Conservation (phyloP, 2,797 vertebrate species). For the Sphaeramia orbicularis region DNA sequence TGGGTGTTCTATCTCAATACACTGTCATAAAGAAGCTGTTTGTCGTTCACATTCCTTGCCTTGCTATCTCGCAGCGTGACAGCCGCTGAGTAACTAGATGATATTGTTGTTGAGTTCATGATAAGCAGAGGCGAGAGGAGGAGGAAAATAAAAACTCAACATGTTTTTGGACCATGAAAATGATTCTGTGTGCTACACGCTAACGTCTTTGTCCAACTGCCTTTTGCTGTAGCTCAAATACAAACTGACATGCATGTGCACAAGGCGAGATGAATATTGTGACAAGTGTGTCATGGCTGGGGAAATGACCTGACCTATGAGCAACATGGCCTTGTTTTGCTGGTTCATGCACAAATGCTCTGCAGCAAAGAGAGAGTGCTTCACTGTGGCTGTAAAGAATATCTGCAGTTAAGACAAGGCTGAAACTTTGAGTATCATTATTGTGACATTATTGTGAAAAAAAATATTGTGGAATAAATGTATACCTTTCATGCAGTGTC, state of each 20-base stretch:
- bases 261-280: conserved; percentile 42
- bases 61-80: conserved; percentile 51
- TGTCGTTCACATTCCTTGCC: conserved; percentile 34
- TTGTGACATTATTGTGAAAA: too few relatives aligned
- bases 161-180: conserved; percentile 59
- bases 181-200: conserved; percentile 50
- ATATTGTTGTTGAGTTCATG: conserved; percentile 60
- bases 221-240: conserved; percentile 25
- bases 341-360: conserved; percentile 10
- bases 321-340: conserved; percentile 21
- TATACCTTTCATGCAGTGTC: too few relatives aligned
- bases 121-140: conserved; percentile 51
- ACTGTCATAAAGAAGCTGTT: conserved; percentile 62
- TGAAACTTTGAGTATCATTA: too few relatives aligned
- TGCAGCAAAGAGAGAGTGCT: conserved; percentile 6
- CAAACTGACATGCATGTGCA: conserved; percentile 36
- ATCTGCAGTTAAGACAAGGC: too few relatives aligned
- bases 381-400: background rate
- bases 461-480: too few relatives aligned
- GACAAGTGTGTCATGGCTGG: conserved; percentile 52
- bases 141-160: background rate
- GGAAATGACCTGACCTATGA: conserved; percentile 50
- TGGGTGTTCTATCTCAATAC: conserved; percentile 44
- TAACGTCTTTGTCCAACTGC: conserved; percentile 24
- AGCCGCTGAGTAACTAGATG: conserved; percentile 45